Base-by-base conservation (phyloP, 1,140 invertebrate genomes). In the Neocloeon triangulifer region DNA sequence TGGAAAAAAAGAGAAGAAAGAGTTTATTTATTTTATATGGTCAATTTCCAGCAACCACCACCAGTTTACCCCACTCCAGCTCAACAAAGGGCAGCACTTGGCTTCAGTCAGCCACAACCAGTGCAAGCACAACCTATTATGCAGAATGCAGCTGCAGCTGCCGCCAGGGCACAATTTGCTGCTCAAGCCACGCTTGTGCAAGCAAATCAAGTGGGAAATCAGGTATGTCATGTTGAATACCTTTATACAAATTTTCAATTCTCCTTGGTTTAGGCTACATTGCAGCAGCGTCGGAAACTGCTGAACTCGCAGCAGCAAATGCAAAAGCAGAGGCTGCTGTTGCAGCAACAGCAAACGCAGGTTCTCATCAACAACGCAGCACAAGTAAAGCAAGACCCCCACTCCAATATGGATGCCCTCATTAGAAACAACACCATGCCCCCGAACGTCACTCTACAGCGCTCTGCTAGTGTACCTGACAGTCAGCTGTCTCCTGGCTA, bases 391-490 rank as follows among this genome's bases (percentile, higher is more conserved):
- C n/a, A 14, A 8, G 27, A 7, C 8, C 61, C 59, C 35, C 59
- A 75, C 42, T 70, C 76, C 32, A 79, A 73, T 48, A 74, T 81
- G 39, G 68, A 72, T 48, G 74, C 67, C 34, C 54, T 82, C 40
- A 56, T 82, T 37, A 81, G 79, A 47, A 73, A 69, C 43, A 68
- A 69, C n/a, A 73, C 76, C 36, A 74, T 76, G 14, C 75, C 72
- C 7, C 75, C 72, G 6, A 82, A 82, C 52, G 77, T 84, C 6
- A 69, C 76, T 17, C 48, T 70, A 37, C 65, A 75, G 56, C 59
- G 71, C 37, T 69, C 62, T 17, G 44, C 61, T 19, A 74, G 64
- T 52, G 60, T 73, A 39, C 60, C 70, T 40, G 73, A 77, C 48
- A 65, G 71, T 14, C 72, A 76, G 52, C 57, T 73, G 21, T 73